Evolutionary conservation across 2,888 invertebrate genomes (phyloP).

Genomic region (Melanotus villosus): DNA sequence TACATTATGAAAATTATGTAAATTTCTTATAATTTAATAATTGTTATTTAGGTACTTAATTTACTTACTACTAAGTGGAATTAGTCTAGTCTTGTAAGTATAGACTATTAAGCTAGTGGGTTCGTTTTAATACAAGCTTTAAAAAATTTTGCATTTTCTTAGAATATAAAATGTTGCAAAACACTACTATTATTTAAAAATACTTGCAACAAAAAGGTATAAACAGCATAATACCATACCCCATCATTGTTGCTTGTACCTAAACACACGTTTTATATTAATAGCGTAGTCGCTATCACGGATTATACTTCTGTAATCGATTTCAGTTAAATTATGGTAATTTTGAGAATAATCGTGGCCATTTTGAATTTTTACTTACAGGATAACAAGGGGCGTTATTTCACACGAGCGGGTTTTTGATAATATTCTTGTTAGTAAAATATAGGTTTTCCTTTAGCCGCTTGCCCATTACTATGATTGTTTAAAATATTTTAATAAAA

Average conservation of each 20-base stretch:
- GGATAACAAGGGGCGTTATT: conserved; percentile 44
- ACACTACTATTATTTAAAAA: conserved; percentile 52
- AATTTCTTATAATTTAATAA: no score
- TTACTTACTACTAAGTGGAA: no score
- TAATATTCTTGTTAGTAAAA: conserved; percentile 3
- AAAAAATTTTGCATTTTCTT: conserved; percentile 1
- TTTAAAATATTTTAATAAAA: background rate
- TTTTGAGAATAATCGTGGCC: conserved; percentile 65
- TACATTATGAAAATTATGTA: no score
- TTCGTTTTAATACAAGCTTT: background rate
- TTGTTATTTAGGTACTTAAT: no score
- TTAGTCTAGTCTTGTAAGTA: no score
- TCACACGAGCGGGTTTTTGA: conserved; percentile 35
- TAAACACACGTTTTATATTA: conserved; percentile 64
- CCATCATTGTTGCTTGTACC: conserved; percentile 57
- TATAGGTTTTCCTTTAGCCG: background rate
- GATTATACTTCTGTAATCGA: conserved; percentile 65
- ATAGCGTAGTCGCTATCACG: conserved; percentile 64
- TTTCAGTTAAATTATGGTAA: conserved; percentile 67
- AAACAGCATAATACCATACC: conserved; percentile 61
- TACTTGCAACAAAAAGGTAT: conserved; percentile 56
- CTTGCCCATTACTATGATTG: background rate
- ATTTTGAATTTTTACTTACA: conserved; percentile 59
- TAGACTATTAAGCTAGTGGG: conserved; percentile 5
- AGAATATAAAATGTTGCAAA: conserved; percentile 53